phyloP scores from a whole-genome alignment of 2,888 invertebrate genomes.

The Sminthurinus aureus region DNA sequence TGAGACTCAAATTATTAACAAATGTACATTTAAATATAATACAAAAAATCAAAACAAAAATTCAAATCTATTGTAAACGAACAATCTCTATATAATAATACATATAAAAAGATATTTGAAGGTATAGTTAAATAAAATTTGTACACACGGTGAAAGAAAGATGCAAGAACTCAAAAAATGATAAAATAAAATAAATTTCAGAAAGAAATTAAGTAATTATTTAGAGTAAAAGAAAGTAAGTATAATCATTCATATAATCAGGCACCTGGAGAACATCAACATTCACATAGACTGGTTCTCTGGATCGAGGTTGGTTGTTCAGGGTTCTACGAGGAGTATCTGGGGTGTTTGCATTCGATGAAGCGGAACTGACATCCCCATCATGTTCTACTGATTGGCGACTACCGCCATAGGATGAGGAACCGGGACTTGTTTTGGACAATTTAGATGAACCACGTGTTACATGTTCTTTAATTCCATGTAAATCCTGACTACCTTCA shows the following conservation, averaged over 20 bases:
- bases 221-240: constrained; percentile 27
- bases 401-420: not conserved
- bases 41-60: too few relatives aligned
- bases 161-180: not conserved
- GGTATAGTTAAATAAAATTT: not conserved
- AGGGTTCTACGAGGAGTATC: constrained; percentile 62
- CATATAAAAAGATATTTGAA: not conserved
- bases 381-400: constrained; percentile 43
- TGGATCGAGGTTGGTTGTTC: constrained; percentile 57
- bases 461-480: constrained; percentile 8
- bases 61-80: too few relatives aligned
- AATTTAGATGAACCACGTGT: not conserved
- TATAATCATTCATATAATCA: constrained; percentile 26
- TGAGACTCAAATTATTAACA: too few relatives aligned
- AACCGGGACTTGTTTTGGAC: not conserved
- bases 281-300: constrained; percentile 57
- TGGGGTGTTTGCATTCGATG: constrained; percentile 65
- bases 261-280: constrained; percentile 52
- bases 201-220: constrained; percentile 14
- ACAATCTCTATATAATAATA: too few relatives aligned
- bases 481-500: constrained; percentile 27
- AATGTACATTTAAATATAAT: too few relatives aligned
- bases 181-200: constrained; percentile 13
- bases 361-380: constrained; percentile 62
- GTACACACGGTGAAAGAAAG: too few relatives aligned